phyloP scores from a whole-genome alignment of 2,113 vertebrate genomes.

The Brachyhypopomus occidentalis region DNA sequence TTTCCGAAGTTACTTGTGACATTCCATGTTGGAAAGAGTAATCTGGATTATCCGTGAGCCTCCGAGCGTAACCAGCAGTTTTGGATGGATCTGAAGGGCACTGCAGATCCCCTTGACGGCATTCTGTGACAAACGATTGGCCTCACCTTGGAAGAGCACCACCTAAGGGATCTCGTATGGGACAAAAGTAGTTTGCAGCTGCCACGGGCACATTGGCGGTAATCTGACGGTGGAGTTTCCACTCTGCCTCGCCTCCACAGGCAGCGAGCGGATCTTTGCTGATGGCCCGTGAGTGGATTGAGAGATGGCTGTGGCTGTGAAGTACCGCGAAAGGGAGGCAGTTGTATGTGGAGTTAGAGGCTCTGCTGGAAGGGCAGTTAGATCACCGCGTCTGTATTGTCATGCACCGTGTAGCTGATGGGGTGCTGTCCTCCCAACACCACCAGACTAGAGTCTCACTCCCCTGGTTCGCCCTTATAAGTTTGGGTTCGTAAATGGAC shows the following conservation, averaged over 20 bases:
- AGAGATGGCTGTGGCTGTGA: neutral
- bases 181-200: no score
- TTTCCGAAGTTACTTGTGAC: slow-evolving; percentile 77
- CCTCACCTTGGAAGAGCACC: neutral
- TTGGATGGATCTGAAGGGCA: slow-evolving; percentile 15
- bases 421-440: neutral
- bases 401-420: neutral
- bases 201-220: neutral
- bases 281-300: neutral
- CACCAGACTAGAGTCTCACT: slow-evolving; percentile 66
- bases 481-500: slow-evolving; percentile 60
- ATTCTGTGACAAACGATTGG: neutral
- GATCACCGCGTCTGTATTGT: neutral
- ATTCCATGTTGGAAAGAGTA: slow-evolving; percentile 77
- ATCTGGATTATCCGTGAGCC: slow-evolving; percentile 54
- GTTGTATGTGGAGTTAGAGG: neutral
- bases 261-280: neutral
- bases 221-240: neutral
- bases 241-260: neutral
- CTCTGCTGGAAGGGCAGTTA: no score
- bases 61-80: slow-evolving; percentile 43
- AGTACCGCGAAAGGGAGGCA: neutral
- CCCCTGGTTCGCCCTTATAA: slow-evolving; percentile 45
- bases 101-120: slow-evolving; percentile 5
- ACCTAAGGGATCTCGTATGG: no score